Evolutionary conservation across 1,140 invertebrate species (phyloP).

Genomic region (Brachionus asplanchnoidis): DNA sequence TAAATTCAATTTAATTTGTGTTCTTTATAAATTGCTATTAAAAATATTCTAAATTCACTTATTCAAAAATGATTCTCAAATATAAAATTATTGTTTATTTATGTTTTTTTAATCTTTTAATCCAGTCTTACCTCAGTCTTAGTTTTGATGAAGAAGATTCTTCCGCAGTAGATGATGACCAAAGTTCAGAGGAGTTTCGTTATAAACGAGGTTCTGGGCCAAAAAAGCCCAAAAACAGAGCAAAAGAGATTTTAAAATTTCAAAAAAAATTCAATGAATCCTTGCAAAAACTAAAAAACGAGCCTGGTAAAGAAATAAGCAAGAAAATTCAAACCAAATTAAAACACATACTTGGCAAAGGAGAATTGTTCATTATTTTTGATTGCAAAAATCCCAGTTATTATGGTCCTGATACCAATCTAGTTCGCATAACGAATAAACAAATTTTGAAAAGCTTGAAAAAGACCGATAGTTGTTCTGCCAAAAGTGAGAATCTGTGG

Average conservation of each 20-base stretch:
- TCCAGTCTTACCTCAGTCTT: background rate
- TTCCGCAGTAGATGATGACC: background rate
- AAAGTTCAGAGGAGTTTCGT: background rate
- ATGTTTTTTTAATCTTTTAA: background rate
- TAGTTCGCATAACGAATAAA: background rate
- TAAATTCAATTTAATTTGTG: background rate
- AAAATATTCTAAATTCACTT: background rate
- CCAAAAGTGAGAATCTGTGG: constrained; percentile 4
- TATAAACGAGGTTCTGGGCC: background rate
- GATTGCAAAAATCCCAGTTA: constrained; percentile 16
- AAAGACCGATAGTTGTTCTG: background rate
- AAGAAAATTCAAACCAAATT: background rate
- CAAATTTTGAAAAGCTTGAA: background rate
- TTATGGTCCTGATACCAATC: background rate
- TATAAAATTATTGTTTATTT: background rate
- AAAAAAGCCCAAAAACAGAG: background rate
- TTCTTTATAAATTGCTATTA: background rate
- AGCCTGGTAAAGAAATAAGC: background rate
- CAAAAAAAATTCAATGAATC: constrained; percentile 14
- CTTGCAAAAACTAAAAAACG: background rate
- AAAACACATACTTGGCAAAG: background rate
- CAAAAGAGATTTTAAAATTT: background rate
- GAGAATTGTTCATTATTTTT: background rate
- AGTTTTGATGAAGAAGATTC: background rate
- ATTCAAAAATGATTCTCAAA: background rate